These are phyloP conservation scores for Anas bahamensis DNA, from an alignment of 2,797 vertebrate species.

Conservation along the genomic window DNA sequence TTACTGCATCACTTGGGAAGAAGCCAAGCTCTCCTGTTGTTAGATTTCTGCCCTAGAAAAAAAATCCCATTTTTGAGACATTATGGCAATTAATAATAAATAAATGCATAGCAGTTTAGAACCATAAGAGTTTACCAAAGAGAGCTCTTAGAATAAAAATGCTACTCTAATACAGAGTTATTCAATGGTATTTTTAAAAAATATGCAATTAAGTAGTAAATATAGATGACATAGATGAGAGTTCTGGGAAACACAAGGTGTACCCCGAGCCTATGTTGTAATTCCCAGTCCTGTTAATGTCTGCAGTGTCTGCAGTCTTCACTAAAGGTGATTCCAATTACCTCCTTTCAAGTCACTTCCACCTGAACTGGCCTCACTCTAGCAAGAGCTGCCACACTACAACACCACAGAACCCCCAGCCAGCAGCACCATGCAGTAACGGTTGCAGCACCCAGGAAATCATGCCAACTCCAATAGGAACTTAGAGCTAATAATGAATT, in stretches of 20 bases:
- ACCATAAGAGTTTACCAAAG: background rate
- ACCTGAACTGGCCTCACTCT: background rate
- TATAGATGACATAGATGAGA: background rate
- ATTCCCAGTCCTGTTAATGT: background rate
- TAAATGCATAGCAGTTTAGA: accelerated
- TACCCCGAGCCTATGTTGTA: background rate
- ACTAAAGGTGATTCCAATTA: background rate
- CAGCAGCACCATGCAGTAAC: accelerated
- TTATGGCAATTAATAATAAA: background rate
- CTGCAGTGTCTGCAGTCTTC: background rate
- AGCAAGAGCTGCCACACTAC: background rate
- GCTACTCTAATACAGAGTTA: background rate
- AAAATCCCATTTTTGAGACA: constrained; percentile 54
- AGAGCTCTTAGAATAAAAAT: background rate
- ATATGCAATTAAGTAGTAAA: background rate
- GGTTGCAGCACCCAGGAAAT: background rate
- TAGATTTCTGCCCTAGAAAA: constrained; percentile 90
- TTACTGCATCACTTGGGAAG: constrained; percentile 95
- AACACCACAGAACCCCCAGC: background rate
- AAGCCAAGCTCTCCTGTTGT: constrained; percentile 93
- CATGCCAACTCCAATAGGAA: background rate
- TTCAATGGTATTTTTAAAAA: background rate
- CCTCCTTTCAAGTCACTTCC: background rate
- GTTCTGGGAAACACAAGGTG: background rate
- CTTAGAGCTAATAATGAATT: background rate